These are phyloP conservation scores for Anthopleura sola DNA, from an alignment of 64 coral and sea anemone genomes.

Conservation along the genomic window DNA sequence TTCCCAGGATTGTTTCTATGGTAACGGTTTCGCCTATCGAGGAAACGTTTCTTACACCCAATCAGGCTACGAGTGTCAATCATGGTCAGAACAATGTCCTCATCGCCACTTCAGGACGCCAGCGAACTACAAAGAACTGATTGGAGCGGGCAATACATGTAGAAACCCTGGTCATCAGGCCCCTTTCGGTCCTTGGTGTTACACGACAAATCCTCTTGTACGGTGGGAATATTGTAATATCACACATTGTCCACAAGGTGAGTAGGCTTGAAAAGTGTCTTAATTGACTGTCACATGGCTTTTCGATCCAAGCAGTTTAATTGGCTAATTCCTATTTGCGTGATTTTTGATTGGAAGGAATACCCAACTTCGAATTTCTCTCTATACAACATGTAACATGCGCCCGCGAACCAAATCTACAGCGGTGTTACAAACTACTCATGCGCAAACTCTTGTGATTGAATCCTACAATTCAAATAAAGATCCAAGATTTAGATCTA, in stretches of 20 bases:
- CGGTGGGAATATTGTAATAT: slow-evolving; percentile 75
- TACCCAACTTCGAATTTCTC: no score
- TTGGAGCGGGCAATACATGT: slow-evolving; percentile 70
- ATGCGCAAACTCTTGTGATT: no score
- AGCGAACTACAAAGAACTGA: slow-evolving; percentile 57
- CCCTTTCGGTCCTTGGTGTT: slow-evolving; percentile 80
- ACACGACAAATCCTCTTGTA: slow-evolving; percentile 53
- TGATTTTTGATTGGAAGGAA: no score
- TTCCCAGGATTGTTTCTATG: slow-evolving; percentile 53
- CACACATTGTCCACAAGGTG: slow-evolving; percentile 23
- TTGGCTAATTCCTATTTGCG: no score
- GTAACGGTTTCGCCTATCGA: slow-evolving; percentile 53
- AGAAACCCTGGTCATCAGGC: slow-evolving; percentile 77
- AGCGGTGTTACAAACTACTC: no score
- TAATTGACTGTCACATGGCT: no score
- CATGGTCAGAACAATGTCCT: slow-evolving; percentile 67
- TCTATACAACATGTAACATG: no score
- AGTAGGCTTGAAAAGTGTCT: not conserved
- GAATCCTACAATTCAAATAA: no score
- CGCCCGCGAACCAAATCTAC: no score
- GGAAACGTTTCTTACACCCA: slow-evolving; percentile 59
- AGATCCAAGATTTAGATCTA: not conserved
- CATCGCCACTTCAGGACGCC: slow-evolving; percentile 51
- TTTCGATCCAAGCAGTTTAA: no score
- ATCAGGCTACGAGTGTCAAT: slow-evolving; percentile 63